A percentile compares a stretch with the other conserved stretches of the same genome.
These are phyloP conservation scores for Misgurnus anguillicaudatus DNA, from an alignment of 2,113 vertebrate genomes.

Conservation along the genomic window DNA sequence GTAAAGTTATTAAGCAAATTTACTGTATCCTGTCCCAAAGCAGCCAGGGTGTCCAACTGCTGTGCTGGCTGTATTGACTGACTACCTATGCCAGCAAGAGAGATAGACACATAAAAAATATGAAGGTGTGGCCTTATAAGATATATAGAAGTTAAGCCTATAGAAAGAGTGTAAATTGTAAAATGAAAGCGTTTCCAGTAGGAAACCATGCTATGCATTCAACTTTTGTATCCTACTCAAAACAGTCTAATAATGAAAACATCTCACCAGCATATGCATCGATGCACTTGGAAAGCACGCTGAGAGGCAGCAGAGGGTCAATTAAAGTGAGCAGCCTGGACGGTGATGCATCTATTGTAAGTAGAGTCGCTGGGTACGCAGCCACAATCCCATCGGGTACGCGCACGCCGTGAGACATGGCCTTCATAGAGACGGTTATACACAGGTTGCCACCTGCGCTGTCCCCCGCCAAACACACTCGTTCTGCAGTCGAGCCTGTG, in stretches of 20 bases:
- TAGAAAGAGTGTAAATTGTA: no score
- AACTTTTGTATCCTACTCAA: not conserved
- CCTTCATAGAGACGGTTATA: conserved; percentile 84
- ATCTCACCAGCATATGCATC: conserved; percentile 84
- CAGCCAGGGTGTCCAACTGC: conserved; percentile 64
- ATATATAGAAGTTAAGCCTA: no score
- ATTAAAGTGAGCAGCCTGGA: conserved; percentile 88
- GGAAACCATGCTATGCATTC: no score
- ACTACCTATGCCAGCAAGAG: conserved; percentile 68
- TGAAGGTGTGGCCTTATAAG: no score
- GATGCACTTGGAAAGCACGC: conserved; percentile 85
- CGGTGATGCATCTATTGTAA: conserved; percentile 81
- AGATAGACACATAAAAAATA: not conserved
- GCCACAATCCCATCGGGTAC: conserved; percentile 87
- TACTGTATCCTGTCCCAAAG: conserved; percentile 77
- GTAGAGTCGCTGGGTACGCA: conserved; percentile 84
- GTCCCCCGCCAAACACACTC: conserved; percentile 86
- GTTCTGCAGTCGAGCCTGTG: conserved; percentile 83
- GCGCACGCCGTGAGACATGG: conserved; percentile 77
- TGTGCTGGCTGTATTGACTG: conserved; percentile 51
- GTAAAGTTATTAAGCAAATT: conserved; percentile 78
- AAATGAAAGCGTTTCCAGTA: no score
- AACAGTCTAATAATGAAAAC: not conserved
- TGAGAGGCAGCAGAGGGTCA: conserved; percentile 85
- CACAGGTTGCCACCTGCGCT: conserved; percentile 91